Evolutionary conservation across 2,113 vertebrate genomes (phyloP), one percentile per base, ranked within the genome.

Genomic region (Phalacrocorax carbo): DNA sequence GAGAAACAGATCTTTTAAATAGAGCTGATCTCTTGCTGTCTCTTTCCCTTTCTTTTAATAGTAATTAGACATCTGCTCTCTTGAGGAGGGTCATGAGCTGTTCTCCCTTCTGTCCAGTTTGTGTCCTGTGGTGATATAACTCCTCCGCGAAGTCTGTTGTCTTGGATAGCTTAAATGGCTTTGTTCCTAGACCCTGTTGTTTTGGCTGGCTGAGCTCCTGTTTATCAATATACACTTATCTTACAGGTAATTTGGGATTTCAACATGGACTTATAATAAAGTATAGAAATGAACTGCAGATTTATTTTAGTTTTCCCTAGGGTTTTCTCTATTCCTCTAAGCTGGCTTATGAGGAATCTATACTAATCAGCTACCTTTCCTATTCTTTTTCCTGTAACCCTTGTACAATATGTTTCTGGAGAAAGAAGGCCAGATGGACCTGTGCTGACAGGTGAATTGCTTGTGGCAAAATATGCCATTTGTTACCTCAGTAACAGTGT

Each of bases 91-190:
- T 78, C 93, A 84, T 49, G 77, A 95, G 86, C 70, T 88, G 3
- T 48, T 82, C 62, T 57, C 55, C 75, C 36, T 91, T 69, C 78
- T 86, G 95, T 94, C 97, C 96, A 96, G 97, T 87, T 96, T 94
- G 80, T 77, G 81, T 89, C 96, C 93, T 61, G 65, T 61, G 94
- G 95, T 76, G 94, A 44, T 75, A 18, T 3, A 58, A 92, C 88
- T 87, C 95, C 88, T 94, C 95, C 95, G 91, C 81, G 91, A 93
- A 94, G 55, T 97, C 96, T 97, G 97, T 87, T 94, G 49, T 65
- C 65, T 93, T 97, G 95, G 94, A 95, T 38, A 80, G 90, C 54
- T 87, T 57, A 9, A 55, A 22, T 82, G 82, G 90, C 86, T 89
- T 78, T 65, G 52, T 91, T 94, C 88, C 92, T 76, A 68, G 40